Evolutionary conservation across 2,797 vertebrate species (phyloP).

Genomic region (Premnoplex brunnescens): DNA sequence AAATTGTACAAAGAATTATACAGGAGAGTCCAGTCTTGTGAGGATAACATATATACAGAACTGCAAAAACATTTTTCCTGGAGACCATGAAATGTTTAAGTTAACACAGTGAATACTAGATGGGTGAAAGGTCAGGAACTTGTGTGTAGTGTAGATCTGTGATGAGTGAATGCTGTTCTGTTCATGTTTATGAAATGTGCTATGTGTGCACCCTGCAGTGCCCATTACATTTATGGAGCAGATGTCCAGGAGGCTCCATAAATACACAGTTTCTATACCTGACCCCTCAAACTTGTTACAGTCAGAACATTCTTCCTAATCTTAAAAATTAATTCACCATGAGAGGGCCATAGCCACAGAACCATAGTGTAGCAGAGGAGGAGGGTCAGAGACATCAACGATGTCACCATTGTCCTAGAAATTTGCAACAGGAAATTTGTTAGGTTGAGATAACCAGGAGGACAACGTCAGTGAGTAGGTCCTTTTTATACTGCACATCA

Average conservation of each 20-base stretch:
- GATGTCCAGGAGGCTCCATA: not conserved
- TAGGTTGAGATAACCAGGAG: not conserved
- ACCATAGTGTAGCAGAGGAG: not conserved
- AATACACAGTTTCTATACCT: not conserved
- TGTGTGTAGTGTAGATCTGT: fast-evolving
- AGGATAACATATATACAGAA: not conserved
- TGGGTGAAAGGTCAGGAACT: not conserved
- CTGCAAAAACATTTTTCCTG: not conserved
- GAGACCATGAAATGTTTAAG: not conserved
- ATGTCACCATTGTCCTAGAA: fast-evolving
- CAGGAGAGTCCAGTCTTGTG: not conserved
- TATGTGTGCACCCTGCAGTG: not conserved
- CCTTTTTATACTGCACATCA: not conserved
- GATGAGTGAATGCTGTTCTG: not conserved
- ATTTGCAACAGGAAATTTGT: not conserved
- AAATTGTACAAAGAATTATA: not conserved
- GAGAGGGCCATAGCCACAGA: not conserved
- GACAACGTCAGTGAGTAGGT: not conserved
- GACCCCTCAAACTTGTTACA: not conserved
- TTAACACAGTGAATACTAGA: not conserved
- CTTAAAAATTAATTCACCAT: not conserved
- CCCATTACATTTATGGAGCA: fast-evolving
- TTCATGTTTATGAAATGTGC: not conserved
- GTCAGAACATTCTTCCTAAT: not conserved
- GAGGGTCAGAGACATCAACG: not conserved